These are phyloP conservation scores for Gari tellinella DNA, from an alignment of 2,888 invertebrate species.

Conservation along the genomic window DNA sequence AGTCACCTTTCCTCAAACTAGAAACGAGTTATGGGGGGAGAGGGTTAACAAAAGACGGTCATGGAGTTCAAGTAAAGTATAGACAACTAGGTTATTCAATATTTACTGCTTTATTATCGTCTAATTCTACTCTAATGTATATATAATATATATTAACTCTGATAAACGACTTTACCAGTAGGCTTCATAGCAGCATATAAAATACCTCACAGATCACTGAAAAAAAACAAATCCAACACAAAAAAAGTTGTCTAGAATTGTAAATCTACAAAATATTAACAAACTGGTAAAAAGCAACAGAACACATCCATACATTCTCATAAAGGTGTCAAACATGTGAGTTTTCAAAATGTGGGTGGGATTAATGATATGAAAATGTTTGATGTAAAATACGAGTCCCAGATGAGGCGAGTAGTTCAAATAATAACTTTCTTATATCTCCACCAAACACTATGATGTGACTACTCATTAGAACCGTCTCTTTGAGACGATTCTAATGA, in stretches of 20 bases:
- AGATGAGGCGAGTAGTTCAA: too few species aligned
- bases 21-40: too few species aligned
- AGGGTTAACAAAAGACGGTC: too few species aligned
- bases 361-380: neutral
- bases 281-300: slow-evolving; percentile 47
- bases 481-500: too few species aligned
- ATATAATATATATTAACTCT: slow-evolving; percentile 48
- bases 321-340: neutral
- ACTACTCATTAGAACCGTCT: too few species aligned
- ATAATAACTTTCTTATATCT: too few species aligned
- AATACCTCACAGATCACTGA: slow-evolving; percentile 27
- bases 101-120: slow-evolving; percentile 14
- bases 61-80: too few species aligned
- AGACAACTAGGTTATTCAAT: too few species aligned
- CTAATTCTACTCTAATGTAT: slow-evolving; percentile 41
- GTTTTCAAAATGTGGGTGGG: neutral
- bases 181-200: slow-evolving; percentile 35
- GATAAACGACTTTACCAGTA: slow-evolving; percentile 34
- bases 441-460: too few species aligned
- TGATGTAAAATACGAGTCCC: too few species aligned
- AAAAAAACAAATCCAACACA: slow-evolving; percentile 21
- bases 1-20: too few species aligned
- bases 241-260: slow-evolving; percentile 10
- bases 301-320: slow-evolving; percentile 9
- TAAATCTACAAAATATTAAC: slow-evolving; percentile 47